These are phyloP conservation scores for Ametastegia equiseti DNA, from an alignment of 2,888 invertebrate genomes.

Conservation along the genomic window DNA sequence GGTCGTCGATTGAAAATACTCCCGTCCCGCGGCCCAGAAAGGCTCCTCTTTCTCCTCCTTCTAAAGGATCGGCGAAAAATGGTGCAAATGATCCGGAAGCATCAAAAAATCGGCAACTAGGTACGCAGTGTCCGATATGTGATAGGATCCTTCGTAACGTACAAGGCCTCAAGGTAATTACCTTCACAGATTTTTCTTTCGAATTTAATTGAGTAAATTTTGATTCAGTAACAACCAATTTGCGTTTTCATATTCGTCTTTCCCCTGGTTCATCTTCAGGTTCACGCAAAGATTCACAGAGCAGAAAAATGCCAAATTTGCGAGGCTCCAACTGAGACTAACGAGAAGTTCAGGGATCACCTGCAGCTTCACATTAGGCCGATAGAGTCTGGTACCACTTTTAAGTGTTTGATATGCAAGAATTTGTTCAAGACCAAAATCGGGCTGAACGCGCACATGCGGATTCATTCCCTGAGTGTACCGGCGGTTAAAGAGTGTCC, in stretches of 20 bases:
- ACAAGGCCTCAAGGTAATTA: neutral
- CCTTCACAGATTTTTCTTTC: too few relatives aligned
- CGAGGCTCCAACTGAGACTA: neutral
- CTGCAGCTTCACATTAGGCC: neutral
- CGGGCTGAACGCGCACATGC: neutral
- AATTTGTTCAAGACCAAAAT: neutral
- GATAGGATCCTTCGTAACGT: neutral
- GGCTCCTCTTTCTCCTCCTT: neutral
- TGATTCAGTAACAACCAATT: neutral
- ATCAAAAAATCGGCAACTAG: neutral
- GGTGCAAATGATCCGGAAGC: neutral
- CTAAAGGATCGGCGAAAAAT: neutral
- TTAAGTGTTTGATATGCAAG: neutral
- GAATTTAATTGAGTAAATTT: neutral
- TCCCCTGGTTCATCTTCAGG: neutral
- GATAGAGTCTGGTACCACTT: neutral
- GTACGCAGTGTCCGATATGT: neutral
- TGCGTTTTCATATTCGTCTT: neutral
- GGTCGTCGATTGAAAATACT: neutral
- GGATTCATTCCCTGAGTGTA: neutral
- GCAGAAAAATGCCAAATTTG: slow-evolving; percentile 17
- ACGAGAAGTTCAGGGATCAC: neutral
- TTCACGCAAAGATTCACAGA: neutral
- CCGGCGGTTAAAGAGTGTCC: neutral
- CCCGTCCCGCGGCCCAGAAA: neutral